These are phyloP conservation scores for Erpetoichthys calabaricus DNA, from an alignment of 2,797 vertebrate species.

Conservation along the genomic window DNA sequence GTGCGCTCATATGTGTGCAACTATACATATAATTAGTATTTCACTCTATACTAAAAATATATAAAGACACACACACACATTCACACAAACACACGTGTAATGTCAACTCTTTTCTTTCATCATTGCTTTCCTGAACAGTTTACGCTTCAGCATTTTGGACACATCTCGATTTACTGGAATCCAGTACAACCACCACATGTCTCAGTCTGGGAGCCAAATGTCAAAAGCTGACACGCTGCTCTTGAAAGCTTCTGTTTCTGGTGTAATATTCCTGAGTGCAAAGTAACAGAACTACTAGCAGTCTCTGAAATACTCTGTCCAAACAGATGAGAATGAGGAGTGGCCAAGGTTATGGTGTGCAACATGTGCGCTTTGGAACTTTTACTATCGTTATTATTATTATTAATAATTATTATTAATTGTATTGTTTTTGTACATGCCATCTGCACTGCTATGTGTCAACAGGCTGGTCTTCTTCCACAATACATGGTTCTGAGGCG, in stretches of 20 bases:
- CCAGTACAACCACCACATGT: constrained; percentile 3
- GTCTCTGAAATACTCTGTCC: constrained; percentile 55
- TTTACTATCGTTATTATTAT: constrained; percentile 40
- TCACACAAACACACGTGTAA: too few species aligned
- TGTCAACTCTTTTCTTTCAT: too few species aligned
- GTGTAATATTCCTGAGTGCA: constrained; percentile 94
- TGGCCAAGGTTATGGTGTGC: constrained; percentile 56
- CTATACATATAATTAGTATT: too few species aligned
- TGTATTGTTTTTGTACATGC: constrained; percentile 9
- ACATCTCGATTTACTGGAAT: neutral
- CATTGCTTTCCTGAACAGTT: too few species aligned
- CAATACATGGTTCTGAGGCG: constrained; percentile 48
- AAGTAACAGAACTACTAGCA: constrained; percentile 71
- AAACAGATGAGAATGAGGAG: constrained; percentile 54
- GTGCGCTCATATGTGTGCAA: too few species aligned
- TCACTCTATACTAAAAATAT: too few species aligned
- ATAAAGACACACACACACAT: too few species aligned
- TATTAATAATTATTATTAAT: constrained; percentile 61
- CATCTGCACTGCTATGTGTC: constrained; percentile 69
- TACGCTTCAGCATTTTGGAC: too few species aligned
- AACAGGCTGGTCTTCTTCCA: constrained; percentile 53
- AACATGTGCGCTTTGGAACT: constrained; percentile 66
- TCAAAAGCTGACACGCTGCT: constrained; percentile 7
- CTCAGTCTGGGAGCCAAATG: neutral
- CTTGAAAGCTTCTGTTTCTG: constrained; percentile 41